Base-by-base conservation (phyloP, 2,888 invertebrate species). In the Diploptera punctata region DNA sequence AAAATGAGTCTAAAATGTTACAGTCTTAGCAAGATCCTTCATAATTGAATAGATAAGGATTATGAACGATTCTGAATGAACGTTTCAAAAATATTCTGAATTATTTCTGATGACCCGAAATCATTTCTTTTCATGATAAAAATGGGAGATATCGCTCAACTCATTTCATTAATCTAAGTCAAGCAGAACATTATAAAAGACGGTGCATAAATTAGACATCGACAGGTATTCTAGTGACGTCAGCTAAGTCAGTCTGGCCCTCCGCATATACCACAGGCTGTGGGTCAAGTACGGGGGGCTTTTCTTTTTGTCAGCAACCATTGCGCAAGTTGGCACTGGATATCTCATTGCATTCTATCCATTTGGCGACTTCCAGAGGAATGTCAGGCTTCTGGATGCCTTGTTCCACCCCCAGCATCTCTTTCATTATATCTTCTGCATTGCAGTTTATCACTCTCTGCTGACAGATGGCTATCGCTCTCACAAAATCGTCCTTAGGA, bases 301-400 rank as follows among this genome's bases (percentile, higher is more conserved):
- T 78, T 52, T 77, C 79, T 75, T 72, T 78, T 77, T 78, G 80
- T 81, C 81, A 81, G 80, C 81, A 81, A 68, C 76, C 70, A 78
- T 81, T 79, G 31, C 78, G 85, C 71, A 92, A 82, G 77, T 86
- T 87, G 74, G 88, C 88, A 78, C 91, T 91, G 0, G 91, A 92
- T 73, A 91, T 87, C 75, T 90, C 89, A 79, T 91, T 91, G 77
- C 88, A 87, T 79, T 92, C 90, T 57, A 91, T 86, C 89, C 91
- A 92, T 78, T 88, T 89, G 54, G 85, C 86, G 7, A 93, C 86
- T 80, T 92, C 91, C 52, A 84, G 83, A 18, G 90, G 87, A 77
- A 89, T 81, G 79, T 88, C 86, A 0, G 90, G 91, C 79, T 88
- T 88, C 62, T 75, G 73, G 13, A 75, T 67, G 1, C 73, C 75